Evolutionary conservation across 2,888 invertebrate genomes (phyloP).

Genomic region (Habroteleia sp.): DNA sequence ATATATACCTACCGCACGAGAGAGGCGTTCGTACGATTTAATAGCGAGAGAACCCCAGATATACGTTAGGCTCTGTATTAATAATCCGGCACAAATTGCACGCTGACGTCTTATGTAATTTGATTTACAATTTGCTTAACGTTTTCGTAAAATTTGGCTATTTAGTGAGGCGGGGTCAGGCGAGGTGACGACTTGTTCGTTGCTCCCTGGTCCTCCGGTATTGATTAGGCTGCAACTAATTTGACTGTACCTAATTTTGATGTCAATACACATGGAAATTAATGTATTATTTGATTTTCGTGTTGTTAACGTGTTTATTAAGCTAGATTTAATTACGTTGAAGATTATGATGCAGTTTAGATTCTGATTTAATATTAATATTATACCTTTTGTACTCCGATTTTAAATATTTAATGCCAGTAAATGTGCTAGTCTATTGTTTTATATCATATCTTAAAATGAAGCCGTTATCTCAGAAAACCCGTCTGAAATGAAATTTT

Average conservation of each 20-base stretch:
- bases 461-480: too few relatives aligned
- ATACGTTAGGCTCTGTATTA: conserved; percentile 64
- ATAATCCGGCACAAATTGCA: conserved; percentile 58
- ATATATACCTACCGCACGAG: conserved; percentile 66
- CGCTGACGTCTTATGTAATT: conserved; percentile 27
- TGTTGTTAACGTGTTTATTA: conserved; percentile 5
- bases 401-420: too few relatives aligned
- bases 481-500: too few relatives aligned
- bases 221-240: conserved; percentile 26
- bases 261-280: conserved; percentile 24
- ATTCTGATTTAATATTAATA: too few relatives aligned
- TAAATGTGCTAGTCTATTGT: too few relatives aligned
- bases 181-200: not conserved
- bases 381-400: too few relatives aligned
- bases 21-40: conserved; percentile 64
- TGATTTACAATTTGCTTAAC: conserved; percentile 42
- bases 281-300: conserved; percentile 10
- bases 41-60: conserved; percentile 64
- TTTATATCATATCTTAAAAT: too few relatives aligned
- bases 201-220: not conserved
- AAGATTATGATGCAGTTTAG: too few relatives aligned
- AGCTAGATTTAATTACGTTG: not conserved
- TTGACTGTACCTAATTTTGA: conserved; percentile 15
- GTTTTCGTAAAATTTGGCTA: conserved; percentile 5
- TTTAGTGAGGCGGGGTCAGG: not conserved